Evolutionary conservation across 2,888 invertebrate species (phyloP).

Genomic region (Callyntrura sp.): DNA sequence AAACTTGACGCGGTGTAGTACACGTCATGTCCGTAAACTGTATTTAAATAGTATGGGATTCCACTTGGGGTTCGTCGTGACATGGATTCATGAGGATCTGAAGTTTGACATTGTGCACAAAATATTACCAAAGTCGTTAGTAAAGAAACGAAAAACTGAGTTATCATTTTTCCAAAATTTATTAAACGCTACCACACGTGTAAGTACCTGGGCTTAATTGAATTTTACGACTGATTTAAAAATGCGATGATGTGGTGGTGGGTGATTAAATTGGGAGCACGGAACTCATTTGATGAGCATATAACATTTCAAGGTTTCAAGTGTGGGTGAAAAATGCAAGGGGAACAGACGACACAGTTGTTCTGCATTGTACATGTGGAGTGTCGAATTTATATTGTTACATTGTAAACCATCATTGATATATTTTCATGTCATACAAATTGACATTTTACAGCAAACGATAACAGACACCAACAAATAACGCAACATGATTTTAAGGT

Average conservation of each 20-base stretch:
- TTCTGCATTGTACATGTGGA: too few relatives aligned
- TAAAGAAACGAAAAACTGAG: neutral
- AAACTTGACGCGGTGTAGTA: constrained; percentile 53
- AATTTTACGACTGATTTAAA: too few relatives aligned
- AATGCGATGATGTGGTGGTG: neutral
- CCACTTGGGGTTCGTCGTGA: constrained; percentile 63
- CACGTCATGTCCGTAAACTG: neutral
- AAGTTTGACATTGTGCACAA: neutral
- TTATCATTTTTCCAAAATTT: neutral
- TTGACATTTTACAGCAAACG: too few relatives aligned
- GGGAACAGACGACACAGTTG: too few relatives aligned
- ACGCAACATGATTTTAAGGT: neutral
- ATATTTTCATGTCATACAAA: too few relatives aligned
- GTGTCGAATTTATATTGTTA: too few relatives aligned
- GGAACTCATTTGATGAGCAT: neutral
- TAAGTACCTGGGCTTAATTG: neutral
- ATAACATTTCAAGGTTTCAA: too few relatives aligned
- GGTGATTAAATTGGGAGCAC: neutral
- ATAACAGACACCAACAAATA: neutral
- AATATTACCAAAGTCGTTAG: neutral
- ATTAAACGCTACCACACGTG: neutral
- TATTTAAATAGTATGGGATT: constrained; percentile 60
- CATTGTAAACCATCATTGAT: too few relatives aligned
- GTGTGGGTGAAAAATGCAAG: too few relatives aligned
- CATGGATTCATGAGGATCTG: constrained; percentile 69